Conservation (phyloP, 2,888 invertebrate genomes). For the Zygogramma bicolorata region DNA sequence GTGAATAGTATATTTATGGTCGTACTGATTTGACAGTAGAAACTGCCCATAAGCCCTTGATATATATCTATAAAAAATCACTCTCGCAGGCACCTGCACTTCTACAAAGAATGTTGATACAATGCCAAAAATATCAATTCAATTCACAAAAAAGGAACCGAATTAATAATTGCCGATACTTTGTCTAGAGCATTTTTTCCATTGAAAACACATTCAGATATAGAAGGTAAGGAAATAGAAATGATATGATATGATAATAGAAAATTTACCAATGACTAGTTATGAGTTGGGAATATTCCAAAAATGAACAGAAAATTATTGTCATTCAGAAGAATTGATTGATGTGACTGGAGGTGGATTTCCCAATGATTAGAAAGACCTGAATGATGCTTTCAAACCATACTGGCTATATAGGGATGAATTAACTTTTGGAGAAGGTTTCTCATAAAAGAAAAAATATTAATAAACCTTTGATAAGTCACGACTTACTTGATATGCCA, state of each 20-base stretch:
- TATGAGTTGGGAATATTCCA: background rate
- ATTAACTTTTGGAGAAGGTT: too few relatives aligned
- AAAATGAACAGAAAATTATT: too few relatives aligned
- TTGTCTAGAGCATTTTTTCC: background rate
- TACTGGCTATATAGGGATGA: too few relatives aligned
- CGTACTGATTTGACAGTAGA: background rate
- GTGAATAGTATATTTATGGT: background rate
- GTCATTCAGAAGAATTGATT: too few relatives aligned
- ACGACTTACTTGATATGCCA: too few relatives aligned
- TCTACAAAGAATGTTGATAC: background rate
- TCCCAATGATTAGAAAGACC: too few relatives aligned
- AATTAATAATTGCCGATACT: background rate
- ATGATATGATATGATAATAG: background rate
- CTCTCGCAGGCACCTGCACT: background rate
- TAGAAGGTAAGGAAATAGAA: background rate
- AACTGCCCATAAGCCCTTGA: slow-evolving; percentile 2
- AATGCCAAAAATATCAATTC: background rate
- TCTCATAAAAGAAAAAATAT: too few relatives aligned
- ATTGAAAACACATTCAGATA: background rate
- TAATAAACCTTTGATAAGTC: too few relatives aligned
- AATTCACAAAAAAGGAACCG: background rate
- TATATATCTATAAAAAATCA: background rate
- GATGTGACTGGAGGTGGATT: too few relatives aligned
- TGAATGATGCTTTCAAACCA: too few relatives aligned
- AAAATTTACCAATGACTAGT: background rate